Base-by-base conservation (phyloP, 1,140 invertebrate species). In the Nephila pilipes region DNA sequence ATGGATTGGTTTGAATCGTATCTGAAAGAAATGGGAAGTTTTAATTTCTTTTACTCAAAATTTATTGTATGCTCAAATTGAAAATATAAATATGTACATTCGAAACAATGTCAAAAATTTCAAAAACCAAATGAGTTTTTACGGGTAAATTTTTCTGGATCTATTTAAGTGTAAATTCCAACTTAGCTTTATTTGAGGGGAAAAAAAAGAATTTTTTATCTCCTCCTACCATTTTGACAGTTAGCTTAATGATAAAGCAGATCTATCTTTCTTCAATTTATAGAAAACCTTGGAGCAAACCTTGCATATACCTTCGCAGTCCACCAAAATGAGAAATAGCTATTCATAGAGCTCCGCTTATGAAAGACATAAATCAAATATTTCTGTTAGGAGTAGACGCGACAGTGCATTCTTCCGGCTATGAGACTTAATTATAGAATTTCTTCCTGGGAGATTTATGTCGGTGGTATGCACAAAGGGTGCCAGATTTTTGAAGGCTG, bases 301-400 rank as follows among this genome's bases (percentile, higher is more conserved):
- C 14, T 29, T 14, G 8, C 32, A 69, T 32, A 16, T 29, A 14
- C 29, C 8, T 29, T 32, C 65, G 0, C 22, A 5, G 18, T 16
- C 10, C 65, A 16, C 65, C 25, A 8, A 16, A 25, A 32, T 32
- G 65, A 75, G 32, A 75, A 75, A n/a, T 14, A n/a, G 79, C n/a
- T 81, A 81, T 81, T 81, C 79, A 81, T 81, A 81, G 79, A 55
- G 29, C 29, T 32, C 2, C 29, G 38, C 75, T 46, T 81, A 81
- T 81, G 79, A 81, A 81, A 81, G 79, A 81, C 79, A 81, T 81
- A 81, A 54, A 81, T 81, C 79, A 81, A 81, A 55, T 81, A 81
- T 81, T 81, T 81, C 79, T 25, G 29, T 80, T 38, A 65, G 25
- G 60, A 8, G 22, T 12, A 18, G 36, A 55, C 18, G 18, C 3